These are phyloP conservation scores for Papilio polytes DNA, from an alignment of 1,140 invertebrate species.

Conservation along the genomic window DNA sequence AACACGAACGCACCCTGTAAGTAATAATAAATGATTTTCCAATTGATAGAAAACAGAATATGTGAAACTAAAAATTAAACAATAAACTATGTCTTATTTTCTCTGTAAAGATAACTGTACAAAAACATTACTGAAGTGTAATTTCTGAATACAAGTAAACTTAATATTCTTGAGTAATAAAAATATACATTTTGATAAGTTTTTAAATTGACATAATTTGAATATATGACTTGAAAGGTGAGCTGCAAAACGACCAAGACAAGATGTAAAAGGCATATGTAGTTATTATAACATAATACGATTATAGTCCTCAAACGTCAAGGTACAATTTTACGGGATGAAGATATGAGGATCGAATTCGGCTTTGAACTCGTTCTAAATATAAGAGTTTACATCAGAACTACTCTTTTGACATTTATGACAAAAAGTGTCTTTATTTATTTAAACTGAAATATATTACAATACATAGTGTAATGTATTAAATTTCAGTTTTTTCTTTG, in stretches of 20 bases:
- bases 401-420: neutral
- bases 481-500: too few species aligned
- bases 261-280: neutral
- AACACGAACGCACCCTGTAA: conserved; percentile 36
- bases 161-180: too few species aligned
- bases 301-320: neutral
- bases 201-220: neutral
- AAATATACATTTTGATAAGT: neutral
- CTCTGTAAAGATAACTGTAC: too few species aligned
- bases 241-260: neutral
- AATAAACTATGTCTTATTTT: neutral
- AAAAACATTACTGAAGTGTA: too few species aligned
- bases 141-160: too few species aligned
- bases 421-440: neutral
- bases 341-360: neutral
- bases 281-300: neutral
- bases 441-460: neutral
- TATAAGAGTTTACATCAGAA: neutral
- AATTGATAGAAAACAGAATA: neutral
- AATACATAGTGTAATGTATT: too few species aligned
- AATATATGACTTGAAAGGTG: neutral
- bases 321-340: neutral
- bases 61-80: neutral
- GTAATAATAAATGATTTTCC: neutral
- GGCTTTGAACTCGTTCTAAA: neutral